Evolutionary conservation across 2,888 invertebrate genomes (phyloP).

Genomic region (Podotricha telesiphe): DNA sequence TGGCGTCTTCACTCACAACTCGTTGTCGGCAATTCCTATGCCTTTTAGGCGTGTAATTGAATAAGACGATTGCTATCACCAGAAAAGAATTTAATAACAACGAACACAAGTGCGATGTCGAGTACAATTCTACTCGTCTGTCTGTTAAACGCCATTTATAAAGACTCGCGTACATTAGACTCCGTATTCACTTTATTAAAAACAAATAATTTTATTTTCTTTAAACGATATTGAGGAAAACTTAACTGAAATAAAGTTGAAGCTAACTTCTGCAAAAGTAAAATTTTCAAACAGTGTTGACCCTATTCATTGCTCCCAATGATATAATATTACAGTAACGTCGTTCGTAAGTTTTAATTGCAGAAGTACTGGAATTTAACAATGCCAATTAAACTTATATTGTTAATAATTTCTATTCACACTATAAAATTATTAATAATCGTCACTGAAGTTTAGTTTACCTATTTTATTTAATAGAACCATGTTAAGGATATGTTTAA

Average conservation of each 20-base stretch:
- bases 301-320: background rate
- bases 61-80: conserved; percentile 77
- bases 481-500: conserved; percentile 39
- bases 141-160: conserved; percentile 52
- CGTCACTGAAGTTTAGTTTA: background rate
- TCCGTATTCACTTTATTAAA: background rate
- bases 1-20: conserved; percentile 63
- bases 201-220: conserved; percentile 12
- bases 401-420: conserved; percentile 1
- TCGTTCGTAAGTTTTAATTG: conserved; percentile 3
- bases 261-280: background rate
- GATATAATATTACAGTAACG: conserved; percentile 7
- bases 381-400: background rate
- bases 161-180: conserved; percentile 8
- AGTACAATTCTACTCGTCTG: conserved; percentile 49
- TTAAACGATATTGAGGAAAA: background rate
- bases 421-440: background rate
- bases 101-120: conserved; percentile 61
- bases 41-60: conserved; percentile 77
- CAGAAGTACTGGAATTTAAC: conserved; percentile 3
- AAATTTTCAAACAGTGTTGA: conserved; percentile 5
- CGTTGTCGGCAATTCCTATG: conserved; percentile 75
- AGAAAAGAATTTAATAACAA: conserved; percentile 81
- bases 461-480: conserved; percentile 23
- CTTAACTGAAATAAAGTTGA: background rate